phyloP scores from a whole-genome alignment of 2,888 invertebrate species.

The Drosophila anceps region DNA sequence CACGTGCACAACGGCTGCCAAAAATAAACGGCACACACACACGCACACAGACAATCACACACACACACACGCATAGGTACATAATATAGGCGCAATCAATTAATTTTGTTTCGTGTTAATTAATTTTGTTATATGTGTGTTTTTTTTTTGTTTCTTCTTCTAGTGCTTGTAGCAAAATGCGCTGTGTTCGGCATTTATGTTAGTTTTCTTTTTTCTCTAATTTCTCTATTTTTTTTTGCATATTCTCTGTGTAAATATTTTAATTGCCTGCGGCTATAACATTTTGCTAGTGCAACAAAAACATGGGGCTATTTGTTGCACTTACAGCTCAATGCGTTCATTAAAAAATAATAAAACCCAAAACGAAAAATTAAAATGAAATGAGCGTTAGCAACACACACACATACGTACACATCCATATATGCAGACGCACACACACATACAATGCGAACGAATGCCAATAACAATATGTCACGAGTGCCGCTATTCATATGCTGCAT shows the following conservation, averaged over 20 bases:
- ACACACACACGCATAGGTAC: not conserved
- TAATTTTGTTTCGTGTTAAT: constrained; percentile 69
- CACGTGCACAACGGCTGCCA: constrained; percentile 69
- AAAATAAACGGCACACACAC: constrained; percentile 47
- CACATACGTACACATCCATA: constrained; percentile 15
- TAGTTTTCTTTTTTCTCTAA: constrained; percentile 11
- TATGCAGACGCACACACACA: not conserved
- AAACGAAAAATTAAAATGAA: constrained; percentile 49
- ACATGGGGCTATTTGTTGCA: constrained; percentile 43
- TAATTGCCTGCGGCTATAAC: constrained; percentile 68
- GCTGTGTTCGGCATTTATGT: constrained; percentile 32
- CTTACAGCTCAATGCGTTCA: constrained; percentile 48
- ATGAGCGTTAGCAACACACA: constrained; percentile 33
- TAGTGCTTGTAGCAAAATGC: constrained; percentile 29
- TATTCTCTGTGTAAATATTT: constrained; percentile 68
- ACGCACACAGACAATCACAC: constrained; percentile 4
- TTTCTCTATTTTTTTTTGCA: constrained; percentile 29
- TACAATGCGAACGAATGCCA: constrained; percentile 51
- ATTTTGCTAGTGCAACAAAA: constrained; percentile 47
- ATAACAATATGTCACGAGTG: constrained; percentile 70
- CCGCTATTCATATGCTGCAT: constrained; percentile 22
- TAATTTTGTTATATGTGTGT: constrained; percentile 62
- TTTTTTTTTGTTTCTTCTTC: constrained; percentile 29
- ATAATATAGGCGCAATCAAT: constrained; percentile 55
- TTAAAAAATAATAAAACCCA: constrained; percentile 67